Base-by-base conservation (phyloP, 2,797 vertebrate genomes). In the Oreonectes daqikongensis region DNA sequence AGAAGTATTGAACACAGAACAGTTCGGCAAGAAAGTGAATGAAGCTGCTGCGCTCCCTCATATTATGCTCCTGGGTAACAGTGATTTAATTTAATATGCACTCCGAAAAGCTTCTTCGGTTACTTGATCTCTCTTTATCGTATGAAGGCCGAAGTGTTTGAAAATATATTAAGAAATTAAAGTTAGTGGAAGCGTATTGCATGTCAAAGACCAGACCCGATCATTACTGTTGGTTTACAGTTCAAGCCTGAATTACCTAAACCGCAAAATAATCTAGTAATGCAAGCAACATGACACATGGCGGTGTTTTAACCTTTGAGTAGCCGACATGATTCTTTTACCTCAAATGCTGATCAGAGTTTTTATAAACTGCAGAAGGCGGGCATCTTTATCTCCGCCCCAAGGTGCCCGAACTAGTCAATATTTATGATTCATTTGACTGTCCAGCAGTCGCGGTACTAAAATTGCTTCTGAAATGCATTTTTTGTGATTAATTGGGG, bases 1-100 rank as follows among this genome's bases (percentile, higher is more conserved):
- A 91, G 88, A 93, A 94, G 93, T 94, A 93, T 94, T 93, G 92
- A 91, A 91, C 8, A 93, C 93, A 93, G 92, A 91, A 91, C 8
- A 92, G 86, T 81, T 77, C 88, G 89, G 81, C 85, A 80, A 84
- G 80, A 42, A 3, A 81, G 86, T 78, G 65, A 81, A 79, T 79
- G 85, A 90, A 86, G 88, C 87, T 92, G 90, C 92, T 93, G 91
- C 90, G 93, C 88, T 87, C 75, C 84, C 87, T 85, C 89, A 76
- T 73, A 63, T 73, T 85, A 60, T 75, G 14, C 53, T 69, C 85
- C 83, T 79, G 80, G 79, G 60, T 83, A 79, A 83, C 65, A 78
- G 77, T 78, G 80, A 79, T 86, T 82, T 81, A 24, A 77, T 80
- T 90, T 85, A 81, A 87, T 86, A 90, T 91, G 90, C 91, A 92